Evolutionary conservation across 2,797 vertebrate species (phyloP), one percentile per base, ranked within the genome.

Genomic region (Clarias fuscus): DNA sequence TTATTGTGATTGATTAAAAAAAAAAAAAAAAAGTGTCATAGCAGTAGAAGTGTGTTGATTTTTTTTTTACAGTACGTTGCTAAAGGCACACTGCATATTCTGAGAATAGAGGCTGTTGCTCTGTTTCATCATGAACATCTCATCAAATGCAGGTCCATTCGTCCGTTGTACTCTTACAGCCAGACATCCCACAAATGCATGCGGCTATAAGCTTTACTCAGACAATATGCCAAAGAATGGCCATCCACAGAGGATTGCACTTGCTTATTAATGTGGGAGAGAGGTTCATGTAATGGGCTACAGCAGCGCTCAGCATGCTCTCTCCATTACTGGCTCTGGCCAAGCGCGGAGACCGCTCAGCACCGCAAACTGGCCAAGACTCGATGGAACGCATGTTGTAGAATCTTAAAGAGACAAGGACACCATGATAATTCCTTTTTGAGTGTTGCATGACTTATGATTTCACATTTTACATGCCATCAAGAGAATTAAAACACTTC

Each of bases 231-330:
- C 83, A 70, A 77, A 22, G 77, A 85, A 68, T 70, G 70, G 70
- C 86, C 70, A 43, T 85, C 83, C 71, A 27, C 78, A 30, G 83
- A 84, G 86, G 79, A 71, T 81, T 84, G 77, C 22, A 24, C 86
- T 61, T 68, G 58, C 86, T 77, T 87, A 83, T 85, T 88, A 85
- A 78, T 83, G 84, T 88, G 80, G 84, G 84, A 85, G 68, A 76
- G 65, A 33, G 56, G 64, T 67, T 81, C 79, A 68, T 15, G 78
- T 83, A 83, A 70, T 85, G 83, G 83, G 61, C 86, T 85, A 68
- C 84, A 83, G 80, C 87, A 85, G 79, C 64, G 83, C 72, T 61
- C 84, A 78, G 87, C 80, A 77, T 81, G 84, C 64, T 83, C 61
- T 82, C 72, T 43, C 40, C 71, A 78, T 81, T 78, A 75, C 79